Percentiles rank a stretch among this genome's conserved stretches.
Conservation (phyloP, 2,888 invertebrate genomes). For the Chaitophorus viminalis region DNA sequence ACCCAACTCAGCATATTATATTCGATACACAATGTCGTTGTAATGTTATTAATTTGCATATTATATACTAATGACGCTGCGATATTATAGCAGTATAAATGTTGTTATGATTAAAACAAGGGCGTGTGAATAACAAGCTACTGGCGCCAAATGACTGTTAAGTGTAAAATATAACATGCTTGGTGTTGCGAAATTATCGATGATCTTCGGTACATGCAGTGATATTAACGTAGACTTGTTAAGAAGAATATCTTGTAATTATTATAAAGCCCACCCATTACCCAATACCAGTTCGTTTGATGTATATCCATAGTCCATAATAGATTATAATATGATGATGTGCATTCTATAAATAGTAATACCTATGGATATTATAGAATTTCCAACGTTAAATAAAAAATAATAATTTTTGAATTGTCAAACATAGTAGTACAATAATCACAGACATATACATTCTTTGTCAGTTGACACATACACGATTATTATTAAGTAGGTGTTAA, state of each 20-base stretch:
- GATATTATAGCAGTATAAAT: background rate
- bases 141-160: conserved; percentile 24
- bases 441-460: conserved; percentile 22
- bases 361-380: background rate
- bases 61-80: background rate
- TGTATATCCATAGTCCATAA: background rate
- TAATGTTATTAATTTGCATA: conserved; percentile 17
- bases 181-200: background rate
- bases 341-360: background rate
- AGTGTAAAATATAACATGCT: background rate
- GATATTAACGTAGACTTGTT: background rate
- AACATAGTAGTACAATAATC: background rate
- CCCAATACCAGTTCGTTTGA: background rate
- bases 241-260: background rate
- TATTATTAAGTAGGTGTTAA: conserved; percentile 59
- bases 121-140: conserved; percentile 23
- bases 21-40: background rate
- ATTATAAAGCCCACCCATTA: too few species aligned
- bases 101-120: conserved; percentile 28
- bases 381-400: background rate
- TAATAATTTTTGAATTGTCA: background rate
- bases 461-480: conserved; percentile 48
- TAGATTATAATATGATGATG: background rate
- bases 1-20: background rate
- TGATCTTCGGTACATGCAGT: background rate